A percentile compares a stretch with the other conserved stretches of the same genome.
Conservation (phyloP, 2,113 vertebrate species). For the Heloderma charlesbogerti region DNA sequence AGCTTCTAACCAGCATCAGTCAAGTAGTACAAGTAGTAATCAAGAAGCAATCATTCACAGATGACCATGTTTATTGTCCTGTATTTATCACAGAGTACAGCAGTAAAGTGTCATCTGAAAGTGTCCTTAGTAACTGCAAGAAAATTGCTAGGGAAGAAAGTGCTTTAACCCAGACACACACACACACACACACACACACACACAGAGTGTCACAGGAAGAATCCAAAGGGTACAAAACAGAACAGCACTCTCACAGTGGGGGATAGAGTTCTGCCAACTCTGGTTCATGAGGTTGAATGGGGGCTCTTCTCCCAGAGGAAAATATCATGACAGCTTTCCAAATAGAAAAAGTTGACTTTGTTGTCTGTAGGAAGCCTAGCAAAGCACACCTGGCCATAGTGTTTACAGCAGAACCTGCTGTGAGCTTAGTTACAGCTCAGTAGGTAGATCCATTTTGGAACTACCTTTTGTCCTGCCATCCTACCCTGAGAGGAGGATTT, state of each 20-base stretch:
- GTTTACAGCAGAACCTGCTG: constrained; percentile 37
- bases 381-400: constrained; percentile 34
- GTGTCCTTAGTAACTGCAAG: neutral
- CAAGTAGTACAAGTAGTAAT: constrained; percentile 7
- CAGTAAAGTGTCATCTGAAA: neutral
- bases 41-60: constrained; percentile 11
- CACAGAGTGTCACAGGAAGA: constrained; percentile 3
- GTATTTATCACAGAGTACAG: neutral
- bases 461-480: too few species aligned
- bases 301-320: constrained; percentile 37
- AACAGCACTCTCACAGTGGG: neutral
- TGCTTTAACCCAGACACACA: constrained; percentile 16
- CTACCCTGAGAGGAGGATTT: neutral
- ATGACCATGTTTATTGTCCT: neutral
- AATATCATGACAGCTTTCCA: constrained; percentile 43
- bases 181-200: too few species aligned
- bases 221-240: neutral
- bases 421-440: constrained; percentile 36
- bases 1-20: neutral
- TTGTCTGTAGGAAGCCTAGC: constrained; percentile 56
- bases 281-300: constrained; percentile 33
- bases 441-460: constrained; percentile 7
- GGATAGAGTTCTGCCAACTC: constrained; percentile 46
- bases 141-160: constrained; percentile 39
- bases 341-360: constrained; percentile 43